A percentile compares a stretch with the other conserved stretches of the same genome.
phyloP scores from a whole-genome alignment of 2,113 vertebrate genomes.

The Ammodytes dubius region DNA sequence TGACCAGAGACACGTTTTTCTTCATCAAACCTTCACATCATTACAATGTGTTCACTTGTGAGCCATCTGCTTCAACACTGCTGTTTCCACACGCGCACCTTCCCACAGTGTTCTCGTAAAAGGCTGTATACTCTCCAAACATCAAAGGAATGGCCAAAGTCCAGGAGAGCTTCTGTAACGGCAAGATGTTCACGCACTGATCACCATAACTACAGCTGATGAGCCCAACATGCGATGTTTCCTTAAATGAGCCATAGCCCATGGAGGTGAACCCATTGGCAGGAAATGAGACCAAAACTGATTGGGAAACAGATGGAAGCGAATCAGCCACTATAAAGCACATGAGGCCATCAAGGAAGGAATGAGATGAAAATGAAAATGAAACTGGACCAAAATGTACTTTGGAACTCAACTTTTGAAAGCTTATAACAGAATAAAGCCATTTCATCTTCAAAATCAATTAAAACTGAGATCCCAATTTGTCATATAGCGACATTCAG shows the following conservation, averaged over 20 bases:
- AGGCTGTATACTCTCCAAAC: slow-evolving; percentile 2
- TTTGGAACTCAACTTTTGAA: neutral
- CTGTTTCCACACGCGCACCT: neutral
- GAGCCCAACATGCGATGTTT: slow-evolving; percentile 62
- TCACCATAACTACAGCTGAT: slow-evolving; percentile 67
- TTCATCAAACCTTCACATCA: slow-evolving; percentile 32
- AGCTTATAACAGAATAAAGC: neutral
- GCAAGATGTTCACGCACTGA: slow-evolving; percentile 37
- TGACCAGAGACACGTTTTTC: slow-evolving; percentile 19
- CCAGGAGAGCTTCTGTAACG: slow-evolving; percentile 24
- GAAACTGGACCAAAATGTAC: slow-evolving; percentile 30
- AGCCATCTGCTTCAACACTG: slow-evolving; percentile 60
- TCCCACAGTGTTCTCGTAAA: slow-evolving; percentile 16
- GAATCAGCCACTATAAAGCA: slow-evolving; percentile 52
- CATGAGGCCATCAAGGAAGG: slow-evolving; percentile 50
- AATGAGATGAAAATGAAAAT: slow-evolving; percentile 37
- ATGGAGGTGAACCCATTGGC: slow-evolving; percentile 72
- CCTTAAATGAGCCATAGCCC: slow-evolving; percentile 67
- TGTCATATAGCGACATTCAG: neutral
- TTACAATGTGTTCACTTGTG: slow-evolving; percentile 41
- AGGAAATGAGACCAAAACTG: slow-evolving; percentile 78
- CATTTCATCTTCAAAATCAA: slow-evolving; percentile 9
- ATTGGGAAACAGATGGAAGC: slow-evolving; percentile 74
- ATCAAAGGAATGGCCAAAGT: slow-evolving; percentile 35
- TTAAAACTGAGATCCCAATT: slow-evolving; percentile 7